Evolutionary conservation across 2,888 invertebrate genomes (phyloP).

Genomic region (Drosophila leonis): DNA sequence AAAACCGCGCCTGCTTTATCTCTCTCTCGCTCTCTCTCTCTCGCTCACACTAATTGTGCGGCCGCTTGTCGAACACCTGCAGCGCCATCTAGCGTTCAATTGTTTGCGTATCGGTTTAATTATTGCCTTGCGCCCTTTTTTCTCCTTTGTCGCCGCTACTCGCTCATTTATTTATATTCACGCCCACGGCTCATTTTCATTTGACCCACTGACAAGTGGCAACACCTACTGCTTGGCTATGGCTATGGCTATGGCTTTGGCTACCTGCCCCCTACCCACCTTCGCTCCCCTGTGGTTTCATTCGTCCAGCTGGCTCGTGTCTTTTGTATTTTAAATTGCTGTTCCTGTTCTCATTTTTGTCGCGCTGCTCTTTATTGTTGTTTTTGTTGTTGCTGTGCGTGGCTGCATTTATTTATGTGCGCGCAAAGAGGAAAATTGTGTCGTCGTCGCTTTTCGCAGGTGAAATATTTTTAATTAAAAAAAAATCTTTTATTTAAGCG

Average conservation of each 20-base stretch:
- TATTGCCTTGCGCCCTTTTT: constrained; percentile 65
- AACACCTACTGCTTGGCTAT: constrained; percentile 12
- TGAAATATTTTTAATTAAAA: constrained; percentile 80
- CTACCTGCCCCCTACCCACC: not conserved
- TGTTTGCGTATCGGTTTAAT: constrained; percentile 79
- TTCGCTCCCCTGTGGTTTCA: constrained; percentile 8
- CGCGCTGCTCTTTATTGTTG: constrained; percentile 25
- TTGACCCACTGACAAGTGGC: constrained; percentile 68
- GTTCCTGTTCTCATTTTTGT: constrained; percentile 62
- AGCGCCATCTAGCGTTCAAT: constrained; percentile 74
- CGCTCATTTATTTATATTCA: constrained; percentile 77
- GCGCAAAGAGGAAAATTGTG: constrained; percentile 71
- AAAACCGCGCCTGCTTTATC: not conserved
- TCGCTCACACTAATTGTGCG: not conserved
- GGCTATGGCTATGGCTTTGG: constrained; percentile 1
- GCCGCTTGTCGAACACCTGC: constrained; percentile 58
- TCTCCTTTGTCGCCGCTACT: constrained; percentile 24
- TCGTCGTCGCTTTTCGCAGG: constrained; percentile 69
- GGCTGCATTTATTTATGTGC: constrained; percentile 73
- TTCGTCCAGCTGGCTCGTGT: constrained; percentile 57
- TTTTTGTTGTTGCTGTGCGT: constrained; percentile 50
- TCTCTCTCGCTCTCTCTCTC: not conserved
- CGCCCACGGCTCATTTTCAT: constrained; percentile 79
- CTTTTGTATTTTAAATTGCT: constrained; percentile 77
- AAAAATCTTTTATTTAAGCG: constrained; percentile 81